Evolutionary conservation across 2,113 vertebrate species (phyloP).

Genomic region (Polypterus bichir): DNA sequence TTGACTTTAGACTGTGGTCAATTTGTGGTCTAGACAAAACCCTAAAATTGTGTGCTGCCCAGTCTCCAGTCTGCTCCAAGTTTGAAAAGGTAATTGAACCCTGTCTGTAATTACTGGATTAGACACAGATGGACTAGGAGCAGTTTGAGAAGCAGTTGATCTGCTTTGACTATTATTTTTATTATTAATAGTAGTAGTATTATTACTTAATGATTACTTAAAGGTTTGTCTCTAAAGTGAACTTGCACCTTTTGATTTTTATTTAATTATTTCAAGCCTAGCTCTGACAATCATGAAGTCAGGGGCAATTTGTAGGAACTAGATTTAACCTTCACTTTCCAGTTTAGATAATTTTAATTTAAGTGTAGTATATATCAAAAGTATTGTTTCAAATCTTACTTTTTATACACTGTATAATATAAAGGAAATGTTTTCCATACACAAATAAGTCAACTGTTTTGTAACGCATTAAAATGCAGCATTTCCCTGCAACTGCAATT

Average conservation of each 20-base stretch:
- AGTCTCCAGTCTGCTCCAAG: conserved; percentile 68
- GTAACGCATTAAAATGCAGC: no score
- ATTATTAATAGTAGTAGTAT: no score
- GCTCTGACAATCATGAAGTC: conserved; percentile 72
- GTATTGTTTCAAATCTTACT: no score
- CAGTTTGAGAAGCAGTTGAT: conserved; percentile 33
- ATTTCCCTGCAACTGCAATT: no score
- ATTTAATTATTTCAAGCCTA: conserved; percentile 58
- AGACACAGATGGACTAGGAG: conserved; percentile 74
- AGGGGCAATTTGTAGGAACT: conserved; percentile 71
- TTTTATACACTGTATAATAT: no score
- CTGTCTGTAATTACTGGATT: conserved; percentile 77
- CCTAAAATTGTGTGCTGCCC: conserved; percentile 58
- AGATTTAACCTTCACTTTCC: conserved; percentile 51
- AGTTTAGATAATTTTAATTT: no score
- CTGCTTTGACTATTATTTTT: no score
- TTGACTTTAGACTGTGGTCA: conserved; percentile 71
- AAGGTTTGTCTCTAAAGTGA: conserved; percentile 74
- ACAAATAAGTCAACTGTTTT: no score
- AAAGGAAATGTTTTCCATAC: no score
- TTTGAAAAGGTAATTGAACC: conserved; percentile 78
- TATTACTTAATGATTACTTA: conserved; percentile 69
- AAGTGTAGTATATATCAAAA: no score
- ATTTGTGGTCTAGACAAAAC: conserved; percentile 73
- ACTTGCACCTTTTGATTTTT: conserved; percentile 81